Evolutionary conservation across 2,113 vertebrate genomes (phyloP).

Genomic region (Sprattus sprattus): DNA sequence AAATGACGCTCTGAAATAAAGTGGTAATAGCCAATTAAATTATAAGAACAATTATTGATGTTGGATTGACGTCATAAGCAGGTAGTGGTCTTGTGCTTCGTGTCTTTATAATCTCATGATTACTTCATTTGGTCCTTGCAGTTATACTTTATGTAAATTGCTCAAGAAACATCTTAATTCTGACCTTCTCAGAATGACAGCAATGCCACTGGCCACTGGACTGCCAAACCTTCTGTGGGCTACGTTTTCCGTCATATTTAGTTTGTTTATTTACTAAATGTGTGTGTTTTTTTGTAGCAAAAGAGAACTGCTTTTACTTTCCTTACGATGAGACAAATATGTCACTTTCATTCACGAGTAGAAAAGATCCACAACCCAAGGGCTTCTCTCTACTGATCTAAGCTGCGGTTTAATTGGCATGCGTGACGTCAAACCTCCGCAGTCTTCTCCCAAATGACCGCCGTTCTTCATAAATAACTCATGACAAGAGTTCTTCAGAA

Average conservation of each 20-base stretch:
- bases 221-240: no score
- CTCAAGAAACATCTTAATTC: no score
- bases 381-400: neutral
- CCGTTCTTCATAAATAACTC: neutral
- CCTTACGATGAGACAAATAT: neutral
- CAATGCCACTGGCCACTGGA: no score
- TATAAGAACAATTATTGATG: neutral
- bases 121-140: no score
- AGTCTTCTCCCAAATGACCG: neutral
- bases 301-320: neutral
- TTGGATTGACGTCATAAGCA: neutral
- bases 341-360: neutral
- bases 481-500: neutral
- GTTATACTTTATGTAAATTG: no score
- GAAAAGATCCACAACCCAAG: neutral
- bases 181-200: no score
- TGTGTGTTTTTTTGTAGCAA: neutral
- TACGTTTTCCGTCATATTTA: neutral
- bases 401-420: neutral
- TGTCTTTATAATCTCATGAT: no score
- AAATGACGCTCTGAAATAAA: neutral
- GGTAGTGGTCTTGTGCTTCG: no score
- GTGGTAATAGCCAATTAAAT: neutral
- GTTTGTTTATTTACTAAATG: no score
- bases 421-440: constrained; percentile 6